Percentiles rank a stretch among this genome's conserved stretches.
Conservation (phyloP, 2,113 vertebrate genomes). For the Bufo gargarizans region DNA sequence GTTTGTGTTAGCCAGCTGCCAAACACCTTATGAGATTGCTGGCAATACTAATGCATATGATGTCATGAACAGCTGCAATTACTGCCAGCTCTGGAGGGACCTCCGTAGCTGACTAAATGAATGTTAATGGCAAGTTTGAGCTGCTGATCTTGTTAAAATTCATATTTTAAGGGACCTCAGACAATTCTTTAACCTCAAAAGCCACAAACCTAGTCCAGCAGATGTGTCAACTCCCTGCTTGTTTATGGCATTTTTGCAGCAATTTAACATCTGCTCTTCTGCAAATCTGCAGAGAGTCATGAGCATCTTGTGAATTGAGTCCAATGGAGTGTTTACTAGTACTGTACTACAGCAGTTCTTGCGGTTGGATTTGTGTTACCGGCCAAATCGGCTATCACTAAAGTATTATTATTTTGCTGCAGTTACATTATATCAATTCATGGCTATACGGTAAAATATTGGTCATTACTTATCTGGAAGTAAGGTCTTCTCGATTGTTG, state of each 20-base stretch:
- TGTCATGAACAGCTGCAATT: slow-evolving; percentile 25
- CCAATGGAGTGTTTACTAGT: not conserved
- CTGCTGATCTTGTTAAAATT: slow-evolving; percentile 34
- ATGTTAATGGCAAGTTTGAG: slow-evolving; percentile 9
- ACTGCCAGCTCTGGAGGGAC: slow-evolving; percentile 11
- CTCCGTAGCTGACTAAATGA: slow-evolving; percentile 11
- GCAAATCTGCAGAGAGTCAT: slow-evolving; percentile 12
- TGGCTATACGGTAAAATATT: too few relatives aligned
- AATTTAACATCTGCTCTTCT: slow-evolving; percentile 52
- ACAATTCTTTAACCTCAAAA: slow-evolving; percentile 25
- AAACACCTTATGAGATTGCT: not conserved
- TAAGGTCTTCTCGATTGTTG: too few relatives aligned
- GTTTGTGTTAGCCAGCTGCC: slow-evolving; percentile 12
- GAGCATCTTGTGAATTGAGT: slow-evolving; percentile 30
- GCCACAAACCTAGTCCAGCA: slow-evolving; percentile 21
- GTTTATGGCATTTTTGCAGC: slow-evolving; percentile 36
- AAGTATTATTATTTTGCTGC: too few relatives aligned
- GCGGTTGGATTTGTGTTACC: not conserved
- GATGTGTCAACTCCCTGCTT: slow-evolving; percentile 45
- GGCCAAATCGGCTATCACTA: too few relatives aligned
- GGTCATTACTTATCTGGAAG: too few relatives aligned
- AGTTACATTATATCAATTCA: too few relatives aligned
- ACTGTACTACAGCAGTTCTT: slow-evolving; percentile 7
- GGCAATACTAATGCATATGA: slow-evolving; percentile 9
- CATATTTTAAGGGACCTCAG: slow-evolving; percentile 39